Evolutionary conservation across 2,888 invertebrate genomes (phyloP).

Genomic region (Drosophila colorata): DNA sequence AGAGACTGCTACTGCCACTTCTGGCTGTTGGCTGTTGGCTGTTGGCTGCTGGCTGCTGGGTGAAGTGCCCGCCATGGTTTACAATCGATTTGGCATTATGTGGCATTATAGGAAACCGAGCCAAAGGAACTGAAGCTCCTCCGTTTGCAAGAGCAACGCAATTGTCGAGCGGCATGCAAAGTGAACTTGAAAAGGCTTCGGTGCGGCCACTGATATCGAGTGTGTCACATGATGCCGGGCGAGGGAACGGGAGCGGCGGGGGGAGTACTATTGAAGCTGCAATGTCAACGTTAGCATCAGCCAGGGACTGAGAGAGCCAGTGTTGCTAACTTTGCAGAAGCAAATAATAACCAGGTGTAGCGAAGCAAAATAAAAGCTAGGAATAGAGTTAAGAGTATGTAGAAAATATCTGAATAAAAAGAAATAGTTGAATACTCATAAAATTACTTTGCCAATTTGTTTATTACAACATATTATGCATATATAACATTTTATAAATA

Average conservation of each 20-base stretch:
- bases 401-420: neutral
- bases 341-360: neutral
- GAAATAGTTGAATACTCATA: no score
- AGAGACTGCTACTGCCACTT: slow-evolving; percentile 19
- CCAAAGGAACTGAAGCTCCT: slow-evolving; percentile 28
- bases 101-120: slow-evolving; percentile 72
- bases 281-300: slow-evolving; percentile 38
- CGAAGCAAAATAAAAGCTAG: neutral
- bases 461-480: no score
- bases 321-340: neutral
- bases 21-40: neutral
- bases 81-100: slow-evolving; percentile 81
- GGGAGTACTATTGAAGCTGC: slow-evolving; percentile 40
- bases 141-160: slow-evolving; percentile 29
- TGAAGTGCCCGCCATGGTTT: slow-evolving; percentile 50
- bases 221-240: slow-evolving; percentile 22
- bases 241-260: neutral
- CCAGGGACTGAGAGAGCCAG: neutral
- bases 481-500: no score
- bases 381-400: no score
- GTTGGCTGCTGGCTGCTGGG: neutral
- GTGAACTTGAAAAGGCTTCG: slow-evolving; percentile 66
- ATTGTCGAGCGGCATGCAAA: slow-evolving; percentile 64
- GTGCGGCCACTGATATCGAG: slow-evolving; percentile 56
- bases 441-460: no score